These are phyloP conservation scores for Psephotus haematonotus DNA, from an alignment of 2,113 vertebrate genomes.

Conservation along the genomic window DNA sequence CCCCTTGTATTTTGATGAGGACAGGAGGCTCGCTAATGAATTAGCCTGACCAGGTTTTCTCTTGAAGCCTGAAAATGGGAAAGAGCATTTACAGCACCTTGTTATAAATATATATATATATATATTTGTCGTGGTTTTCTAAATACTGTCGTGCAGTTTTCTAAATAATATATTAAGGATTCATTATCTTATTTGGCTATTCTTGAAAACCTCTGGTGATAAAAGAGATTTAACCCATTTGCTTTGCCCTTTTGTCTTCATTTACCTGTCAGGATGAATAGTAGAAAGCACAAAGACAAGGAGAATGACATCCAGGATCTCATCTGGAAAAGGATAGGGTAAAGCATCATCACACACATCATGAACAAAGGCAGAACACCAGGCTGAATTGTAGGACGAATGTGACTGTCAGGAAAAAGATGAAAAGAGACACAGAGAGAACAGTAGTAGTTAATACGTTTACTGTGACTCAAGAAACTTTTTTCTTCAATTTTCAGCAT, in stretches of 20 bases:
- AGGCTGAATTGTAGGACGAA: conserved; percentile 77
- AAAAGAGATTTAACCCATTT: conserved; percentile 62
- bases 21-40: conserved; percentile 64
- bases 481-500: conserved; percentile 60
- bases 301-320: conserved; percentile 86
- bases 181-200: conserved; percentile 55
- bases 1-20: conserved; percentile 53
- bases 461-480: conserved; percentile 57
- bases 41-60: conserved; percentile 52
- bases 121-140: too few relatives aligned
- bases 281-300: conserved; percentile 92
- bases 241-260: conserved; percentile 73
- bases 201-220: conserved; percentile 63
- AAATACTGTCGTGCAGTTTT: too few relatives aligned
- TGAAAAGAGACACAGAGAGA: conserved; percentile 49
- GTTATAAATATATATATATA: conserved; percentile 25
- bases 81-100: conserved; percentile 55
- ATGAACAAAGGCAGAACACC: conserved; percentile 89
- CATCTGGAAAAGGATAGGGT: conserved; percentile 87
- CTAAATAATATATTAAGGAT: conserved; percentile 67
- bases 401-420: conserved; percentile 78
- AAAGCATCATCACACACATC: conserved; percentile 83
- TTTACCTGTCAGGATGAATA: conserved; percentile 90
- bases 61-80: conserved; percentile 34
- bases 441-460: conserved; percentile 59